phyloP scores from a whole-genome alignment of 1,140 invertebrate genomes.

The Procambarus virginalis region DNA sequence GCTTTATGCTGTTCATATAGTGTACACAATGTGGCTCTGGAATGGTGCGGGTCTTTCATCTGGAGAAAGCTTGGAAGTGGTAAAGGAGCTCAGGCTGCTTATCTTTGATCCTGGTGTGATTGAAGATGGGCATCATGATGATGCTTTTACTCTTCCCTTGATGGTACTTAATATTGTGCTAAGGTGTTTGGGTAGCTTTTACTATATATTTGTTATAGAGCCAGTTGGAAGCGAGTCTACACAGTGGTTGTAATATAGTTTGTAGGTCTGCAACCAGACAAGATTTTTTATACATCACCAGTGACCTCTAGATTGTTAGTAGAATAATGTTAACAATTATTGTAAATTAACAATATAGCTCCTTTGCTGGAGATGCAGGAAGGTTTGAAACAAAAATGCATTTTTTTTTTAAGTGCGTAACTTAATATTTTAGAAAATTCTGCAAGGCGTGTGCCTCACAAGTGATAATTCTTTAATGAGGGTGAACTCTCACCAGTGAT shows the following conservation, averaged over 20 bases:
- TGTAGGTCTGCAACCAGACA: not conserved
- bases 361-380: not conserved
- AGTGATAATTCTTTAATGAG: not conserved
- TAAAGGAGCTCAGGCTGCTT: not conserved
- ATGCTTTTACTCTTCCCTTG: not conserved
- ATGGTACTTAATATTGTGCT: slow-evolving; percentile 5
- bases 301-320: not conserved
- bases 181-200: slow-evolving; percentile 1
- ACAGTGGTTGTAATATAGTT: slow-evolving; percentile 1
- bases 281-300: slow-evolving; percentile 2
- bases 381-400: not conserved
- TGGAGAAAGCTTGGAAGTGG: not conserved
- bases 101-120: not conserved
- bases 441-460: not conserved
- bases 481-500: not conserved
- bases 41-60: not conserved
- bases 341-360: not conserved
- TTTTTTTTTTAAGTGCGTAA: not conserved
- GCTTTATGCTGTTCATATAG: not conserved
- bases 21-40: not conserved
- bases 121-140: not conserved
- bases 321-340: slow-evolving; percentile 1
- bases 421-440: not conserved
- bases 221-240: not conserved
- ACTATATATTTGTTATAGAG: not conserved